Evolutionary conservation across 1,140 invertebrate species (phyloP).

Genomic region (Papilio machaon): DNA sequence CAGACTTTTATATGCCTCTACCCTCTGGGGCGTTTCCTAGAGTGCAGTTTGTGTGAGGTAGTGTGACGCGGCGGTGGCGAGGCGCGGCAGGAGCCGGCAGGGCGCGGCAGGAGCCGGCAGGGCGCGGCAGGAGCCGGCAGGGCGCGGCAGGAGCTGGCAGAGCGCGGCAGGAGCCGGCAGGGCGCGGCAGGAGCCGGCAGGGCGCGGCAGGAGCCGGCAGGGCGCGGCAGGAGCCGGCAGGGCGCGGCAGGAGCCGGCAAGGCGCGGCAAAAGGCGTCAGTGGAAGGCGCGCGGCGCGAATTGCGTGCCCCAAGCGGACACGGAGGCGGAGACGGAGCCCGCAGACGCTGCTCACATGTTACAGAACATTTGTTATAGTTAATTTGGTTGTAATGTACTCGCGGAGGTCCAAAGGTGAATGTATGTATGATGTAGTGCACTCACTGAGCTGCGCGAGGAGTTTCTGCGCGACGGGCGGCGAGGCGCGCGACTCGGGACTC

Average conservation of each 20-base stretch:
- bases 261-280: not conserved
- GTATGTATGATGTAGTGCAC: no score
- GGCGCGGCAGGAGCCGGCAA: not conserved
- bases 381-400: not conserved
- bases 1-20: not conserved
- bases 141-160: no score
- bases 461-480: no score
- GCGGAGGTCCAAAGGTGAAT: no score
- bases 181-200: not conserved
- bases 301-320: constrained; percentile 19
- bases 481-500: no score
- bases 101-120: not conserved
- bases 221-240: not conserved
- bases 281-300: constrained; percentile 33
- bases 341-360: not conserved
- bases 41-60: not conserved
- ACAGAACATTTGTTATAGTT: not conserved
- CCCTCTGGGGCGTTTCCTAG: not conserved
- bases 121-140: not conserved
- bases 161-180: not conserved
- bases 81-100: not conserved
- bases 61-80: not conserved
- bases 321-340: constrained; percentile 12
- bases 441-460: no score
- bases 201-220: not conserved